A percentile compares a stretch with the other conserved stretches of the same genome.
Conservation (phyloP, 1,140 invertebrate species). For the Ephestia elutella region DNA sequence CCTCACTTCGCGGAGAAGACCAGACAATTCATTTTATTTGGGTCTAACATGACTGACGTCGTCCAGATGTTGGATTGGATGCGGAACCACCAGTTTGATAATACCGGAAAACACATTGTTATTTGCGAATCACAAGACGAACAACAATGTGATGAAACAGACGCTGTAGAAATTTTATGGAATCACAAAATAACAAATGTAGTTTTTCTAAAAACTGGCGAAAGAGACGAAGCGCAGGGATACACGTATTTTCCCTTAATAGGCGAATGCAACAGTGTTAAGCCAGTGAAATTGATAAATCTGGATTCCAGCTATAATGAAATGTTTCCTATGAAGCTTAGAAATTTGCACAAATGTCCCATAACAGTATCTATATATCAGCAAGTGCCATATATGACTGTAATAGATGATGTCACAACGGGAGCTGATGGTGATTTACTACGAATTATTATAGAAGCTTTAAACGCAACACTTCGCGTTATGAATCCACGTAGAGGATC, state of each 20-base stretch:
- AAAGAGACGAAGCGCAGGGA: conserved; percentile 11
- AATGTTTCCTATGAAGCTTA: conserved; percentile 43
- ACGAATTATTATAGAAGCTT: conserved; percentile 30
- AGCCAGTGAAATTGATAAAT: conserved; percentile 21
- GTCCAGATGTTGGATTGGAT: conserved; percentile 32
- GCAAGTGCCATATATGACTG: conserved; percentile 46
- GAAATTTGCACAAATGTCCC: conserved; percentile 44
- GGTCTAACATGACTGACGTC: conserved; percentile 28
- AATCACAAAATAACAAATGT: conserved; percentile 43
- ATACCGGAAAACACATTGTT: conserved; percentile 41
- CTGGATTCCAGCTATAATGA: conserved; percentile 14
- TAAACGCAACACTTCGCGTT: conserved; percentile 44
- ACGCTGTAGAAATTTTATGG: conserved; percentile 40
- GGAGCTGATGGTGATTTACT: conserved; percentile 54
- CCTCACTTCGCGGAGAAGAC: conserved; percentile 23
- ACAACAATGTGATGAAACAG: conserved; percentile 33
- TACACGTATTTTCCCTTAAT: conserved; percentile 36
- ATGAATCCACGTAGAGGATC: conserved; percentile 38
- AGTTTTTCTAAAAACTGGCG: conserved; percentile 33
- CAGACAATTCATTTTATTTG: conserved; percentile 45
- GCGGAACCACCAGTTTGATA: conserved; percentile 33
- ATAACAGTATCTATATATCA: conserved; percentile 46
- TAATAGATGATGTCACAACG: conserved; percentile 29
- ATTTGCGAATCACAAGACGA: conserved; percentile 36
- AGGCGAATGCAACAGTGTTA: conserved; percentile 28